Base-by-base conservation (phyloP, 2,888 invertebrate genomes). In the Andrena bucephala region DNA sequence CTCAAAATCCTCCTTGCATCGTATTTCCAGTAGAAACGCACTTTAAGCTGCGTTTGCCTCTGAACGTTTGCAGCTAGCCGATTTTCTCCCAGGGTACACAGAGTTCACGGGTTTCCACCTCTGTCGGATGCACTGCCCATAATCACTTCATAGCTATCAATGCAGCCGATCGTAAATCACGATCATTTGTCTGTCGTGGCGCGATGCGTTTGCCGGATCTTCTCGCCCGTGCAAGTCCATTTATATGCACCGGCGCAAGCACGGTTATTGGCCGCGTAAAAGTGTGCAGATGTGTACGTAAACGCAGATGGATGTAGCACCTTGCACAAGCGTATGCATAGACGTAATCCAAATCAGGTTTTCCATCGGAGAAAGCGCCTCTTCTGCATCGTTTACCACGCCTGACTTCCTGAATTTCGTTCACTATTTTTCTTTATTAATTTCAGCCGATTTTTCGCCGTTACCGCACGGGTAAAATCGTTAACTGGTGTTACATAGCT, bases 331-430 rank as follows among this genome's bases (percentile, higher is more conserved):
- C 79, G 29, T 59, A 50, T 48, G 75, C 68, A 62, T 48, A 83
- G 77, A 65, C 70, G 77, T 78, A 80, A 87, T 89, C 71, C 81
- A 78, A 89, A 89, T 88, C 87, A 72, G 85, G 84, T 89, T 89
- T 87, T 83, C 85, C 78, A 82, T 73, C 68, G 81, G 89, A 84
- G 89, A 89, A 89, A 89, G 89, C 85, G 88, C 59, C 83, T 85
- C 89, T 82, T 88, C 85, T 81, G 76, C 83, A 81, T 89, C 83
- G 81, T 71, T 84, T 69, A 62, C 66, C 54, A 71, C 57, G 54
- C 2, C 68, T 31, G 24, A 50, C 77, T 87, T 85, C 85, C 81
- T 81, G 81, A 84, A 83, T 62, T 66, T 42, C 66, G 36, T 33
- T 8, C 33, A 16, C 42, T 42, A 16, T 42, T 42, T 36, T 10